phyloP scores from a whole-genome alignment of 2,113 vertebrate species.

The Collichthys lucidus region DNA sequence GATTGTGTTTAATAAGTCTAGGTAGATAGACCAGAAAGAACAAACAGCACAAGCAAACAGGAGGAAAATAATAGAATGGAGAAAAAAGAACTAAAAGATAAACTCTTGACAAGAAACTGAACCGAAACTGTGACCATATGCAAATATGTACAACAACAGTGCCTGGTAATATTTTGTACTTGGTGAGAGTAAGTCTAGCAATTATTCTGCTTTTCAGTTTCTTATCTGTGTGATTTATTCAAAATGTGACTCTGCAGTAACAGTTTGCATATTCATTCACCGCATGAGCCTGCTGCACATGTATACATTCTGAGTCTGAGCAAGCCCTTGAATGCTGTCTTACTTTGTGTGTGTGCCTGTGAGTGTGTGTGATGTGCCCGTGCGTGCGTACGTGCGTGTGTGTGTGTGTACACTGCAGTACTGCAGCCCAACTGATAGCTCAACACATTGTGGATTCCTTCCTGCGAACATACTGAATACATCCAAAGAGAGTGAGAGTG shows the following conservation, averaged over 20 bases:
- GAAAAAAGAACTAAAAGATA: neutral
- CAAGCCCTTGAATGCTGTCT: neutral
- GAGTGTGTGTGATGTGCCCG: neutral
- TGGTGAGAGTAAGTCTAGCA: neutral
- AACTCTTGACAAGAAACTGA: neutral
- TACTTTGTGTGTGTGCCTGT: slow-evolving; percentile 7
- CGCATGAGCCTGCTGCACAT: too few species aligned
- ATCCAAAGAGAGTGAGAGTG: slow-evolving; percentile 20
- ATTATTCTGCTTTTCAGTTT: neutral
- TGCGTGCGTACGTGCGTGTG: neutral
- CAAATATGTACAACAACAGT: neutral
- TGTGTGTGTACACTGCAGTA: slow-evolving; percentile 18
- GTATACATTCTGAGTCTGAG: neutral
- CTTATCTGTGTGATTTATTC: neutral
- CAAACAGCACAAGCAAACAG: neutral
- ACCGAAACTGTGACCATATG: neutral
- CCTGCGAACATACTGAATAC: slow-evolving; percentile 51
- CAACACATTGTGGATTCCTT: slow-evolving; percentile 54
- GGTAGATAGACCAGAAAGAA: neutral
- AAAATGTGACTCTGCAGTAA: neutral
- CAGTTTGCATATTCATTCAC: slow-evolving; percentile 2
- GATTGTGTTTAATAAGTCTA: neutral
- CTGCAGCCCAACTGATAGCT: slow-evolving; percentile 42
- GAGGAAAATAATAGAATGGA: neutral
- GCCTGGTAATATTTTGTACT: neutral